Evolutionary conservation across 2,888 invertebrate species (phyloP), one percentile per base, ranked within the genome.

Genomic region (Aquatica leii): DNA sequence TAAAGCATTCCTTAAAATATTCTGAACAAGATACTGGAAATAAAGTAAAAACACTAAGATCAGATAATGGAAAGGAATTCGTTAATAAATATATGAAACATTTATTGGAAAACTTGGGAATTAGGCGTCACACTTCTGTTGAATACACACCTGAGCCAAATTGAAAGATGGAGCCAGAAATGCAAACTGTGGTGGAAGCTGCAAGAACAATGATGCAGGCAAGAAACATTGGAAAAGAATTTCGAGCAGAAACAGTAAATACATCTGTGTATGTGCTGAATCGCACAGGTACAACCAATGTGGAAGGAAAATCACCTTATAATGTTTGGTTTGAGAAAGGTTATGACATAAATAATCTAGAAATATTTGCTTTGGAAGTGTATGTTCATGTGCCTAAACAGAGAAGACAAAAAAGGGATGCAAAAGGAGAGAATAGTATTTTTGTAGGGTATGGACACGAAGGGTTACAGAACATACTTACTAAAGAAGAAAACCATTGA

Each of bases 71-170:
- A n/a, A n/a, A n/a, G n/a, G n/a, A n/a, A n/a, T n/a, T n/a, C n/a
- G 15, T 69, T 3, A 76, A 76, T 58, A 61, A 62, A 54, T 62
- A 69, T 12, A 40, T 75, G 0, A 40, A 60, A 43, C 55, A 70
- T 11, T 17, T 73, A 20, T 71, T 71, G 14, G 9, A 41, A 5
- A 62, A 50, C 49, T 31, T 48, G 31, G 77, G 76, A 3, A 75
- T 77, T 6, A 55, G 11, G 77, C n/a, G n/a, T n/a, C n/a, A n/a
- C n/a, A n/a, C n/a, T n/a, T n/a, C n/a, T n/a, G n/a, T n/a, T n/a
- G n/a, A n/a, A n/a, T n/a, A n/a, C n/a, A n/a, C n/a, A n/a, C n/a
- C 78, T 2, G 72, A 78, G 65, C 77, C 79, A 67, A 81, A 81
- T 66, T 77, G 78, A 2, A 66, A 69, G 54, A 74, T 75, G 0